phyloP scores from a whole-genome alignment of 1,140 invertebrate genomes.

The Lepidotrigona ventralis region DNA sequence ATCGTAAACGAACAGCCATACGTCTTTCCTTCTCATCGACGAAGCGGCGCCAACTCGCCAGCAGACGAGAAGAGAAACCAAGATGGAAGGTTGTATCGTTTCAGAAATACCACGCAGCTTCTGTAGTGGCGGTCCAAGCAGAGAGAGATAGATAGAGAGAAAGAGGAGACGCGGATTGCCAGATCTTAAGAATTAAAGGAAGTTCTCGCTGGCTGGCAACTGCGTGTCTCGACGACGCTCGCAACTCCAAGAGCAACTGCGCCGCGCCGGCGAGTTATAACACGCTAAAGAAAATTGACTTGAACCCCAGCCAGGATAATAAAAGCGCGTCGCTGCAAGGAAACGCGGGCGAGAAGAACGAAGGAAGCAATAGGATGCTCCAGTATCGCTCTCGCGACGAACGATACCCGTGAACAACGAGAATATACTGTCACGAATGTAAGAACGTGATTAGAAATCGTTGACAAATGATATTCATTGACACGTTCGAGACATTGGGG shows the following conservation, averaged over 20 bases:
- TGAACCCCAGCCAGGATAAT: slow-evolving; percentile 76
- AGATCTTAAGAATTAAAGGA: slow-evolving; percentile 68
- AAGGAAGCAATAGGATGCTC: slow-evolving; percentile 48
- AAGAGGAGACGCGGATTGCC: slow-evolving; percentile 56
- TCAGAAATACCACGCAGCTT: background rate
- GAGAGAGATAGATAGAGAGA: slow-evolving; percentile 14
- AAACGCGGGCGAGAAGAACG: slow-evolving; percentile 55
- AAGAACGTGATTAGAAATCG: too few species aligned
- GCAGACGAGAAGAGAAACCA: too few species aligned
- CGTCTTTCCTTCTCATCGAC: slow-evolving; percentile 54
- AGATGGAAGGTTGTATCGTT: slow-evolving; percentile 14
- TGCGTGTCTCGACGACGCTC: slow-evolving; percentile 48
- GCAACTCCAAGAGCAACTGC: slow-evolving; percentile 38
- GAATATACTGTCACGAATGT: too few species aligned
- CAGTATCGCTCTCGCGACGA: background rate
- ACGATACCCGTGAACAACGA: slow-evolving; percentile 34
- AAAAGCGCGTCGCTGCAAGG: slow-evolving; percentile 66
- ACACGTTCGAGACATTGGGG: too few species aligned
- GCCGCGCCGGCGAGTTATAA: slow-evolving; percentile 62
- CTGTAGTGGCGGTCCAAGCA: background rate
- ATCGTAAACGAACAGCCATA: slow-evolving; percentile 12
- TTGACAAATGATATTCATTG: too few species aligned
- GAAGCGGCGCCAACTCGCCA: slow-evolving; percentile 52
- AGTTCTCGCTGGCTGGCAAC: slow-evolving; percentile 66
- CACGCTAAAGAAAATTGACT: slow-evolving; percentile 78